These are phyloP conservation scores for Philypnodon macrostomus DNA, from an alignment of 2,797 vertebrate genomes.

Conservation along the genomic window DNA sequence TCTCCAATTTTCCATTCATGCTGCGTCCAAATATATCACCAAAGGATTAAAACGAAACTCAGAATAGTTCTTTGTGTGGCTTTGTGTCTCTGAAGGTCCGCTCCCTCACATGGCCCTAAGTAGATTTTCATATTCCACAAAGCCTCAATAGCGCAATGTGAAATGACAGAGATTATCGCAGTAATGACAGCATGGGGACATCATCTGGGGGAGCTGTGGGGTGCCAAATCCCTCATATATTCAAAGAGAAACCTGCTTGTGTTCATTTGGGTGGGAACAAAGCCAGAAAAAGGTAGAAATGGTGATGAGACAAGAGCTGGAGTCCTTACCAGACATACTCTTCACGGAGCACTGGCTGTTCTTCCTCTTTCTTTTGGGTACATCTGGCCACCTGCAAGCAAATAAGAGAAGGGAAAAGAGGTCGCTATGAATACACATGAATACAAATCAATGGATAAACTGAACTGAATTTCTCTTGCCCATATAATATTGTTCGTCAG, in stretches of 20 bases:
- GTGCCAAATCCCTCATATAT: slow-evolving; percentile 12
- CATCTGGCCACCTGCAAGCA: slow-evolving; percentile 89
- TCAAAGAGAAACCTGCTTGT: slow-evolving; percentile 10
- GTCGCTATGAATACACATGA: not conserved
- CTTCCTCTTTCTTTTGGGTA: slow-evolving; percentile 94
- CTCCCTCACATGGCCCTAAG: slow-evolving; percentile 9
- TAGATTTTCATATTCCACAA: slow-evolving; percentile 24
- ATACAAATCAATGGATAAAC: not conserved
- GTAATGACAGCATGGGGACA: slow-evolving; percentile 14
- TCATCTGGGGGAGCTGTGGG: slow-evolving; percentile 10
- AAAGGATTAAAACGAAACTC: not conserved
- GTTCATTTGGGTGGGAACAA: slow-evolving; percentile 12
- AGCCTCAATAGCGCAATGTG: slow-evolving; percentile 11
- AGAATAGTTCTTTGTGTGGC: not conserved
- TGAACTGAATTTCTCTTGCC: not conserved
- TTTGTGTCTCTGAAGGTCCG: not conserved
- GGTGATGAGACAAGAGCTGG: slow-evolving; percentile 4
- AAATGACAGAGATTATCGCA: slow-evolving; percentile 30
- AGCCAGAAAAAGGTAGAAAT: slow-evolving; percentile 5
- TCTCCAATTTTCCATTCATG: not conserved
- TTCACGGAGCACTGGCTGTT: slow-evolving; percentile 97
- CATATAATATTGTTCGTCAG: no score
- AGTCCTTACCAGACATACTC: slow-evolving; percentile 90
- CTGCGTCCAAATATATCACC: not conserved
- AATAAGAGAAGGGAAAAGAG: not conserved